Evolutionary conservation across 2,888 invertebrate species (phyloP).

Genomic region (Desoria tigrina): DNA sequence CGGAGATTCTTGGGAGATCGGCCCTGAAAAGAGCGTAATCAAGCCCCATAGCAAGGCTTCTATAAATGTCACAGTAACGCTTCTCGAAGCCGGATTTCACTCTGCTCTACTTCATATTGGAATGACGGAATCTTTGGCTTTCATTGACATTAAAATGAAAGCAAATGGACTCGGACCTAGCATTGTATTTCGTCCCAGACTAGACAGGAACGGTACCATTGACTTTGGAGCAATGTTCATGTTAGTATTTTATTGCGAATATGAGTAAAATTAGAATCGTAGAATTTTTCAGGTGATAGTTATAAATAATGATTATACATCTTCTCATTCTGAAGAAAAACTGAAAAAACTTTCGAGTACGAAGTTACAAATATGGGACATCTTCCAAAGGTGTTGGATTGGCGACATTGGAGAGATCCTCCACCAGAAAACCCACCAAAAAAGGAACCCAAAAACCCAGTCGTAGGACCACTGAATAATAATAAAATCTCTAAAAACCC

Average conservation of each 20-base stretch:
- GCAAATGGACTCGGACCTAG: slow-evolving; percentile 30
- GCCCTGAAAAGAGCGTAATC: slow-evolving; percentile 18
- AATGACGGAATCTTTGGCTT: slow-evolving; percentile 23
- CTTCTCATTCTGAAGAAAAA: slow-evolving; percentile 25
- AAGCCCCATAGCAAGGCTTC: slow-evolving; percentile 13
- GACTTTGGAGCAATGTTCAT: slow-evolving; percentile 36
- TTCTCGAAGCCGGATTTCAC: slow-evolving; percentile 33
- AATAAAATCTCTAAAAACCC: too few species aligned
- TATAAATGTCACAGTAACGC: slow-evolving; percentile 6
- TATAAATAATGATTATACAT: neutral
- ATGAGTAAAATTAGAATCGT: neutral
- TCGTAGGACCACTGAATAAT: too few species aligned
- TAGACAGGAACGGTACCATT: slow-evolving; percentile 13
- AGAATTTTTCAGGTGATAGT: neutral
- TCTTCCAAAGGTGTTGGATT: slow-evolving; percentile 30
- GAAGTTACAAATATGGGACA: slow-evolving; percentile 33
- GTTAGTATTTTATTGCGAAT: slow-evolving; percentile 15
- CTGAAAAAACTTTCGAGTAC: slow-evolving; percentile 22
- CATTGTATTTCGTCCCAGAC: slow-evolving; percentile 22
- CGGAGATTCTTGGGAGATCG: slow-evolving; percentile 34
- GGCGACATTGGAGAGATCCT: slow-evolving; percentile 17
- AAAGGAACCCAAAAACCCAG: too few species aligned
- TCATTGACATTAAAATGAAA: slow-evolving; percentile 31
- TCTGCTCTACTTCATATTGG: slow-evolving; percentile 17
- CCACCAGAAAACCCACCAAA: slow-evolving; percentile 24